Evolutionary conservation across 2,888 invertebrate species (phyloP), one percentile per base, ranked within the genome.

Genomic region (Archips crataeganus): DNA sequence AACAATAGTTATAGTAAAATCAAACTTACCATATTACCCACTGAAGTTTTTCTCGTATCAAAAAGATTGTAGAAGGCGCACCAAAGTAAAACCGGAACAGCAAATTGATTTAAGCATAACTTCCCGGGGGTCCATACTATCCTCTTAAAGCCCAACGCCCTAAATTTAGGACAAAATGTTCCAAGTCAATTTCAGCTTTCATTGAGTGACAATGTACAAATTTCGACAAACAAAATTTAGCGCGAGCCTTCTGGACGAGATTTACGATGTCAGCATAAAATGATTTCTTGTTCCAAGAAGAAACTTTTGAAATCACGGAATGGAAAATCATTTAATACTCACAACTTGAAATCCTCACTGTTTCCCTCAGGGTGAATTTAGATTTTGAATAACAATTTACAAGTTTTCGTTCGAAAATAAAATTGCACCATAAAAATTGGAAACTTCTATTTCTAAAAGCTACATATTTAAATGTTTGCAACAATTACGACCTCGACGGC

Each of bases 281-380:
- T 13, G 64, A 23, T 65, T 65, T 36, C 47, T 34, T 47, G 45
- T 47, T 47, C 64, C 47, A 65, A 65, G 49, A 65, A 5, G 49
- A 47, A 47, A 47, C n/a, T 47, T 45, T 45, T 65, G 34, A 65
- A 65, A 65, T 54, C 64, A 34, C n/a, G n/a, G 61, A 32, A 65
- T 32, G 34, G 64, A 65, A 65, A 71, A 72, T 69, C 61, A 67
- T 67, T 54, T 69, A 59, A 42, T 64, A 62, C 51, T 54, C 23
- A 23, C 54, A 23, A 54, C 9, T 54, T 54, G 15, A 54, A 54
- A 54, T 23, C 15, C 23, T 54, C 6, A 54, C 15, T 23, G 54
- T 54, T 54, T 54, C 54, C 54, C 54, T 54, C 54, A 23, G 23
- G 54, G 23, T 9, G 8, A 54, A 23, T 54, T 54, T 23, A n/a